phyloP scores from a whole-genome alignment of 2,888 invertebrate species.

The Lottia scabra region DNA sequence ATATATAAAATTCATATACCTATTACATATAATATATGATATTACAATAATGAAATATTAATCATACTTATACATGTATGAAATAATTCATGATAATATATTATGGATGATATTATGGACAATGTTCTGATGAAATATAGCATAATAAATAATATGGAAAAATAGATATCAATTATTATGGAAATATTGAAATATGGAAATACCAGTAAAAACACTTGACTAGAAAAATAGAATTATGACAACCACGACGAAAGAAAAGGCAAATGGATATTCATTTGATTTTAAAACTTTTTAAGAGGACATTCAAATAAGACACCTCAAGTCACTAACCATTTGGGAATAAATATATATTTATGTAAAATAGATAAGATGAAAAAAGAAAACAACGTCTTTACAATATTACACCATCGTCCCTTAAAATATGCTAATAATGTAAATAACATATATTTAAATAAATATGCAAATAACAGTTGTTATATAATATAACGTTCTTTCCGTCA shows the following conservation, averaged over 20 bases:
- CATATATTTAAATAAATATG: slow-evolving; percentile 13
- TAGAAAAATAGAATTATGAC: slow-evolving; percentile 23
- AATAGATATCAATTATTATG: neutral
- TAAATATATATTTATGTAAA: neutral
- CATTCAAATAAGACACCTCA: neutral
- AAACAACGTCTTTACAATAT: slow-evolving; percentile 10
- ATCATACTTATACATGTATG: too few species aligned
- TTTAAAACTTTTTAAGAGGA: neutral
- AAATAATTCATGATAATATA: too few species aligned
- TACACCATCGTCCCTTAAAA: neutral
- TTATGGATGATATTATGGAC: too few species aligned
- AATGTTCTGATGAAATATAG: too few species aligned
- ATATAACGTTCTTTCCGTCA: slow-evolving; percentile 16
- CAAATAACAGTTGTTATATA: slow-evolving; percentile 16
- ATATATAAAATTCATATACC: too few species aligned
- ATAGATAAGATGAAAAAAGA: slow-evolving; percentile 5
- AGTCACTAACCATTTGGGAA: neutral
- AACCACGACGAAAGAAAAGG: slow-evolving; percentile 18
- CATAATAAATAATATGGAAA: neutral
- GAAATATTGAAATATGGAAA: neutral
- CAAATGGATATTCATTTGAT: slow-evolving; percentile 8
- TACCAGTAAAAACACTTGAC: slow-evolving; percentile 19
- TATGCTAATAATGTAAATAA: slow-evolving; percentile 3
- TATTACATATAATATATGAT: too few species aligned
- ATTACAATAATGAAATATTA: too few species aligned